Percentiles rank a stretch among this genome's conserved stretches.
These are phyloP conservation scores for Leptura quadrifasciata DNA, from an alignment of 2,888 invertebrate genomes.

Conservation along the genomic window DNA sequence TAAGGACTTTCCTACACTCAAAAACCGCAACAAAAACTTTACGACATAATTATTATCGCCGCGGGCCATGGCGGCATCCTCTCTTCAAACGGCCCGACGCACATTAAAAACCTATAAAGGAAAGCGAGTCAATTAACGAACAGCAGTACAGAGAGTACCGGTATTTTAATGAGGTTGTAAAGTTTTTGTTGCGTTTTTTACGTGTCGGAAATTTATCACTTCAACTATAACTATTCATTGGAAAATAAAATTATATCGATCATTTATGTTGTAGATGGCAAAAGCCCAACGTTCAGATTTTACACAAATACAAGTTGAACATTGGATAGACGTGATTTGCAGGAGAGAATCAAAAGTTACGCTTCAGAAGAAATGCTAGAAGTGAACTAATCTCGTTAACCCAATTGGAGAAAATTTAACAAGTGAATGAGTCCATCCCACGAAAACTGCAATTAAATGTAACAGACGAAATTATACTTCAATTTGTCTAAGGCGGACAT, in stretches of 20 bases:
- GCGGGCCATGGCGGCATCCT: too few relatives aligned
- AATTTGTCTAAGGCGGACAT: not conserved
- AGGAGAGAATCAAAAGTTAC: not conserved
- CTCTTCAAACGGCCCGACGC: too few relatives aligned
- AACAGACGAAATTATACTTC: not conserved
- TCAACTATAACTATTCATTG: not conserved
- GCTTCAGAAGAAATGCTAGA: not conserved
- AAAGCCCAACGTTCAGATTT: not conserved
- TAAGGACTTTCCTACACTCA: too few relatives aligned
- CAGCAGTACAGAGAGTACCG: too few relatives aligned
- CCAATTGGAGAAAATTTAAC: not conserved
- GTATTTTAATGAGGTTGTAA: too few relatives aligned
- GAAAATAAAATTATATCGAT: not conserved
- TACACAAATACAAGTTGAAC: not conserved
- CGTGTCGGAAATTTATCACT: too few relatives aligned
- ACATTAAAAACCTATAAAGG: too few relatives aligned
- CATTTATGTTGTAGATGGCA: not conserved
- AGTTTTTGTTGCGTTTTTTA: too few relatives aligned
- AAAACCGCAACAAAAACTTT: too few relatives aligned
- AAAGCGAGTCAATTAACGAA: too few relatives aligned
- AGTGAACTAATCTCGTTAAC: not conserved
- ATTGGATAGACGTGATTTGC: not conserved
- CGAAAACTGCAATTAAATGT: not conserved
- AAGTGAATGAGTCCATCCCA: not conserved
- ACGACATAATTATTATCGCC: too few relatives aligned